A percentile compares a stretch with the other conserved stretches of the same genome.
Evolutionary conservation across 2,113 vertebrate genomes (phyloP).

Genomic region (Daphoenositta chrysoptera): DNA sequence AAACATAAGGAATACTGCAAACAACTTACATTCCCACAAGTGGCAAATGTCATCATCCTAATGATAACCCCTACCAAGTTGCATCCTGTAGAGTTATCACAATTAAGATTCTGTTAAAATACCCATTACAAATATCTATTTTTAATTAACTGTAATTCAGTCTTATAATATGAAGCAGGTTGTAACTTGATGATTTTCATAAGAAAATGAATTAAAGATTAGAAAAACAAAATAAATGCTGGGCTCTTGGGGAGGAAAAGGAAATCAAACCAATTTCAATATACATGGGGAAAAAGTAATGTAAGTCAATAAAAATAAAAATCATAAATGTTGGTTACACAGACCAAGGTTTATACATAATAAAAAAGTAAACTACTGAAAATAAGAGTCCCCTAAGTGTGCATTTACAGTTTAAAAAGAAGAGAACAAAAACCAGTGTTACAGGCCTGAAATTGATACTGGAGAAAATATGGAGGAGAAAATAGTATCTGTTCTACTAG

Average conservation of each 20-base stretch:
- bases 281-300: background rate
- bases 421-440: background rate
- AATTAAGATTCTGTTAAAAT: slow-evolving; percentile 61
- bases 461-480: background rate
- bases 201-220: background rate
- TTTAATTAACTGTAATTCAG: slow-evolving; percentile 41
- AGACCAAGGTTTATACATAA: background rate
- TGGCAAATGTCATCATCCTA: background rate
- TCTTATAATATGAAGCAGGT: background rate
- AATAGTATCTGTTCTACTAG: background rate
- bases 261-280: background rate
- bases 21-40: slow-evolving; percentile 5
- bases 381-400: background rate
- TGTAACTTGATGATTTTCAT: background rate
- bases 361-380: background rate
- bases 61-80: background rate
- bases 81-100: slow-evolving; percentile 35
- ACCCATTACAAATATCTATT: slow-evolving; percentile 46
- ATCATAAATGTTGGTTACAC: background rate
- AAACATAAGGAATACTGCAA: slow-evolving; percentile 35
- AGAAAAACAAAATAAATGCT: background rate
- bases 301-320: background rate
- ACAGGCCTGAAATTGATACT: background rate
- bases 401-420: background rate
- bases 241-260: background rate